phyloP scores from a whole-genome alignment of 2,113 vertebrate species.

The Centropus bengalensis region DNA sequence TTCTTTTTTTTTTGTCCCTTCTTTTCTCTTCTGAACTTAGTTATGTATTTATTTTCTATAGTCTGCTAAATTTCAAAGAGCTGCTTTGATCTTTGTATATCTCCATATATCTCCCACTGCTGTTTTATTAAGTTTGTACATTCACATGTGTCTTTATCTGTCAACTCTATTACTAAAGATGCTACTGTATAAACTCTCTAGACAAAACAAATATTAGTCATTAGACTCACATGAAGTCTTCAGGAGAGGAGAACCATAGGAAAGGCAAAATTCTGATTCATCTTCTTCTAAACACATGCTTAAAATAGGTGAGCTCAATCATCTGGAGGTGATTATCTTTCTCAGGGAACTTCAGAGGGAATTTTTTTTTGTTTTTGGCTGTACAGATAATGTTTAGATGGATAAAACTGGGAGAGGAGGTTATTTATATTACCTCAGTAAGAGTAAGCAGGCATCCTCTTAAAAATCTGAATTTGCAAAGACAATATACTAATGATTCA shows the following conservation, averaged over 20 bases:
- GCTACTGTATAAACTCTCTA: not conserved
- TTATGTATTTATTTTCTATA: slow-evolving; percentile 39
- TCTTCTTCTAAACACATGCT: not conserved
- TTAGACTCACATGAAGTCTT: not conserved
- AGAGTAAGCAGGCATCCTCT: not conserved
- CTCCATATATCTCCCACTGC: slow-evolving; percentile 23
- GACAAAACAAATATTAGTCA: slow-evolving; percentile 26
- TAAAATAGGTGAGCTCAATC: slow-evolving; percentile 38
- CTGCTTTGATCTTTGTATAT: slow-evolving; percentile 48
- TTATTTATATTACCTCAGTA: not conserved
- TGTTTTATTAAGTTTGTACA: slow-evolving; percentile 49
- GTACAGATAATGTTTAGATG: not conserved
- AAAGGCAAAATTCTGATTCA: slow-evolving; percentile 46
- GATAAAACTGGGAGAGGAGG: not conserved
- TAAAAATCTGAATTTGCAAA: not conserved
- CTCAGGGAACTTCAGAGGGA: not conserved
- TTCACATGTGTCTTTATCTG: slow-evolving; percentile 49
- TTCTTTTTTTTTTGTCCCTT: slow-evolving; percentile 33
- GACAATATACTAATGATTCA: not conserved
- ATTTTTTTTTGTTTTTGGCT: slow-evolving; percentile 5
- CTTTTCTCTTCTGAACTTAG: slow-evolving; percentile 38
- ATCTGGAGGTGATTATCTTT: slow-evolving; percentile 19
- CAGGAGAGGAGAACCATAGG: not conserved
- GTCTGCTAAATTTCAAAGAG: slow-evolving; percentile 31
- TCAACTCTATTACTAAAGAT: not conserved